phyloP scores from a whole-genome alignment of 2,113 vertebrate genomes.

The Dryoscopus gambensis region DNA sequence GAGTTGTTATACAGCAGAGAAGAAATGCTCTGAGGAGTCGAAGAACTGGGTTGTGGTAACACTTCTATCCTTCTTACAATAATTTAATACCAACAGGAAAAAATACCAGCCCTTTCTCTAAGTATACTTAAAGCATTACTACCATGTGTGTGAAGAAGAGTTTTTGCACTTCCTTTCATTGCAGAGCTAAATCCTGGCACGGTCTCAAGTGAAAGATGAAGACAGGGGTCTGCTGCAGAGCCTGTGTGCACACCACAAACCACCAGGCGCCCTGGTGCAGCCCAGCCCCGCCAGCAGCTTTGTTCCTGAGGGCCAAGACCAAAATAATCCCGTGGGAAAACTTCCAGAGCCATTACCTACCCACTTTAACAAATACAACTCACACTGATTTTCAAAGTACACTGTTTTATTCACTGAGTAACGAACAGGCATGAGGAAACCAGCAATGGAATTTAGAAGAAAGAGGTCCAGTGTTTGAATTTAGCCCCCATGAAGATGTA shows the following conservation, averaged over 20 bases:
- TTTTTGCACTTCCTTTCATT: constrained; percentile 22
- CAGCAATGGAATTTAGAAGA: not conserved
- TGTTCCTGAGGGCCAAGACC: not conserved
- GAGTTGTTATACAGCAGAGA: not conserved
- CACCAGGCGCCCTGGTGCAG: not conserved
- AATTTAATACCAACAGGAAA: not conserved
- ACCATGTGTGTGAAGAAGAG: not conserved
- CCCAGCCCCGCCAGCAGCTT: not conserved
- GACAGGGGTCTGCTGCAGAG: not conserved
- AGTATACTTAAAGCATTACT: constrained; percentile 4
- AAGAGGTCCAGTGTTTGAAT: not conserved
- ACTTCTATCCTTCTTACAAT: not conserved
- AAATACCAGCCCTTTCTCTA: constrained; percentile 18
- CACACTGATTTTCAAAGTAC: not conserved
- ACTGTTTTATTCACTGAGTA: not conserved
- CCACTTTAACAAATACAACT: not conserved
- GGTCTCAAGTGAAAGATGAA: not conserved
- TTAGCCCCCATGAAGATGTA: not conserved
- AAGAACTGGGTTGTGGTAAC: not conserved
- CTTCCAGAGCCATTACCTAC: not conserved
- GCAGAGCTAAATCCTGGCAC: not conserved
- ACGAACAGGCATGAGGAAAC: not conserved
- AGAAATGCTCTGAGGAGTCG: not conserved
- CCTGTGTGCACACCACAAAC: not conserved
- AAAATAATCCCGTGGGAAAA: constrained; percentile 38